Percentiles rank a stretch among this genome's conserved stretches.
Evolutionary conservation across 2,113 vertebrate species (phyloP).

Genomic region (Tenrec ecaudatus): DNA sequence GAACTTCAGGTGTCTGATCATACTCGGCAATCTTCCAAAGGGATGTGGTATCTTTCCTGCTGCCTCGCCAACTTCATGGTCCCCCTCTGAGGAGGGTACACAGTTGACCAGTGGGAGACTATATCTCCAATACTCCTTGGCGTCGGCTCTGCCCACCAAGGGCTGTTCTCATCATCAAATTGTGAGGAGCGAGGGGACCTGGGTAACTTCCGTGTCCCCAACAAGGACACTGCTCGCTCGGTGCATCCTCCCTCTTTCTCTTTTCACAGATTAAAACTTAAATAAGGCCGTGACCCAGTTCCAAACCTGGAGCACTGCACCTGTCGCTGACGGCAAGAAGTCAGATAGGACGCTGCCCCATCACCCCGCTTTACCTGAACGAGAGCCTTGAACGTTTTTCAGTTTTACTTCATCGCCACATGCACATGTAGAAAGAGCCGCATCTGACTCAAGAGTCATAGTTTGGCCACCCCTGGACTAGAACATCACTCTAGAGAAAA

Average conservation of each 20-base stretch:
- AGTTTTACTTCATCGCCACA: no score
- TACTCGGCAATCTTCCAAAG: neutral
- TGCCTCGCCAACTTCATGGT: neutral
- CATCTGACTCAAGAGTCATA: no score
- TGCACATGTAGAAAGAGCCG: no score
- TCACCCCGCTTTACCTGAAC: no score
- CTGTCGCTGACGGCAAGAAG: neutral
- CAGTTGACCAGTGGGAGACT: neutral
- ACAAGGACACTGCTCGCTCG: neutral
- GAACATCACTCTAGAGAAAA: neutral
- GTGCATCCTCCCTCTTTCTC: neutral
- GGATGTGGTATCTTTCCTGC: neutral
- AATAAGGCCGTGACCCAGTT: neutral
- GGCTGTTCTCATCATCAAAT: neutral
- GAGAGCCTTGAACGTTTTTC: no score
- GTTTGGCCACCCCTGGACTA: neutral
- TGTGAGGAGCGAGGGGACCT: neutral
- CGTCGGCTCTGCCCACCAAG: no score
- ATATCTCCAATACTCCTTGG: neutral
- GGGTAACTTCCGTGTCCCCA: neutral
- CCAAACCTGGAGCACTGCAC: neutral
- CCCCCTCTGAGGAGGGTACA: neutral
- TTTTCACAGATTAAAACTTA: neutral
- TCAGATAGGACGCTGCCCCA: neutral
- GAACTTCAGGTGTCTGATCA: neutral